Base-by-base conservation (phyloP, 2,888 invertebrate species). In the Bhutanitis thaidina region DNA sequence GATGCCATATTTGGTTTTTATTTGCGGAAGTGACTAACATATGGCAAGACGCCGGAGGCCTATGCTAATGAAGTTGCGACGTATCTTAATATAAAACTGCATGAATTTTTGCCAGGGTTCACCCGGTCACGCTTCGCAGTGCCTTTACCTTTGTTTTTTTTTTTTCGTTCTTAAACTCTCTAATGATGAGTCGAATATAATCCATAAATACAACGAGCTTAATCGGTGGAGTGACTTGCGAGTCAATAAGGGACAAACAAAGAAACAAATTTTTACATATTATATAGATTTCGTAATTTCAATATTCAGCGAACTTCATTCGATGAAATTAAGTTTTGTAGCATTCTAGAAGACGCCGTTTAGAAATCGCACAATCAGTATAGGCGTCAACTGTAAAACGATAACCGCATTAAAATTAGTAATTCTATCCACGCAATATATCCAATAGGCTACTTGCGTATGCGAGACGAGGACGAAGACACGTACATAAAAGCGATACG, bases 21-120 rank as follows among this genome's bases (percentile, higher is more conserved):
- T 71, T 73, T 67, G 65, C 77, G 77, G 78, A 80, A 79, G 64
- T 69, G 61, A 62, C 58, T 52, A 8, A 48, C 53, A 51, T 56
- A 64, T 74, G 65, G 69, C 66, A 55, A 37, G 61, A 56, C 53
- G 27, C 53, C 57, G 62, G 65, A 71, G 69, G 71, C 65, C 65
- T 62, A 63, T 69, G 62, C 58, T 59, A 62, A 69, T 67, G 30
- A 30, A 47, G 9, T 15, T 43, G n/a, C 12, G 29, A 29, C 43
- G 32, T 43, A 32, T 43, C n/a, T 51, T 15, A 36, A 43, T 43
- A 27, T 34, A 52, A 46, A 15, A 25, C 3, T 30, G 14, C 29
- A 43, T 10, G 43, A 38, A 37, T 32, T 8, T n/a, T 25, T 12
- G n/a, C 34, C 12, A 25, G 20, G n/a, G n/a, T n/a, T n/a, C n/a